These are phyloP conservation scores for Argya squamiceps DNA, from an alignment of 2,797 vertebrate genomes.

Conservation along the genomic window DNA sequence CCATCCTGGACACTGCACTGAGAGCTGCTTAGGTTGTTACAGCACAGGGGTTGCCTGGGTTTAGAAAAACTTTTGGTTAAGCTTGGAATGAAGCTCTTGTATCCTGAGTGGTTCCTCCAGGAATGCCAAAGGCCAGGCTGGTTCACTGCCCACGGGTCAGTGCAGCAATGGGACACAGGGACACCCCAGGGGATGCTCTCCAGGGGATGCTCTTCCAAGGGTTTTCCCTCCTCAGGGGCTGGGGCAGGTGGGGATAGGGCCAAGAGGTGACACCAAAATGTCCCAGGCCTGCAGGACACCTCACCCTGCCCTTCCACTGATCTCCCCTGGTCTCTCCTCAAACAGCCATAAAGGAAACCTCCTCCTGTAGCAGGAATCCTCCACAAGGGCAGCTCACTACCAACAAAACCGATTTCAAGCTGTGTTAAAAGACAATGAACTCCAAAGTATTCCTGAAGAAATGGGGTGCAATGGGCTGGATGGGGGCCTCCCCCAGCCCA, in stretches of 20 bases:
- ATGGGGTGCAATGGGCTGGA: background rate
- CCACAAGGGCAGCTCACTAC: background rate
- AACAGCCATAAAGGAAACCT: background rate
- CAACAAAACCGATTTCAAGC: background rate
- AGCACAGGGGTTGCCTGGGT: background rate
- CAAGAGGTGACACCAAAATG: background rate
- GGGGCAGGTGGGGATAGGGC: background rate
- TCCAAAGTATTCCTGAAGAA: background rate
- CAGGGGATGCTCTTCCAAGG: background rate
- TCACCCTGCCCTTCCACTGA: background rate
- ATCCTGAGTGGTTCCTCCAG: background rate
- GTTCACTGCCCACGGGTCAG: rapidly evolving
- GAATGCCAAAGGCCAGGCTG: background rate
- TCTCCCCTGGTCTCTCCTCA: background rate
- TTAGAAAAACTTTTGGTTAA: background rate
- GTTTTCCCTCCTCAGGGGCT: background rate
- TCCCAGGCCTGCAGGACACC: background rate
- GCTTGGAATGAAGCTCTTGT: background rate
- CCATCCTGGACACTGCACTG: rapidly evolving
- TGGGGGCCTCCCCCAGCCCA: background rate
- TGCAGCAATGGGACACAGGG: background rate
- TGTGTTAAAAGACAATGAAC: background rate
- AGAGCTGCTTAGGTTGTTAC: background rate
- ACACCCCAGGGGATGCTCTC: background rate
- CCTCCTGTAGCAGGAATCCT: background rate